Evolutionary conservation across 1,140 invertebrate genomes (phyloP).

Genomic region (Macrosteles quadrilineatus): DNA sequence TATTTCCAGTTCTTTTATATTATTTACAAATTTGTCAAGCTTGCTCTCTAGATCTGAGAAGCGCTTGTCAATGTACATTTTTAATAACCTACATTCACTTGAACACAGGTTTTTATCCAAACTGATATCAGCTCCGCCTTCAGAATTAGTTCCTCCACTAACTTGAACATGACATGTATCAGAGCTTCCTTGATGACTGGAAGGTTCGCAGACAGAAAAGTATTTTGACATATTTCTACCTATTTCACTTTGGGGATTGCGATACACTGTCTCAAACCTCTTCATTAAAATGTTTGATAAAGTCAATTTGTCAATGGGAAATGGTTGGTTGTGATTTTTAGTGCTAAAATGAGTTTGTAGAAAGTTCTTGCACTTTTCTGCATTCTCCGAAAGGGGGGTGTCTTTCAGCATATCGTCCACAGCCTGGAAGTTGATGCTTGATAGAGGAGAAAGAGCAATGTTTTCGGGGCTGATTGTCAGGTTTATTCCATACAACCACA

Average conservation of each 20-base stretch:
- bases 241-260: constrained; percentile 3
- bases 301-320: too few species aligned
- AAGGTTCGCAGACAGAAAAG: constrained; percentile 9
- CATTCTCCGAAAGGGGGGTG: constrained; percentile 30
- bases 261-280: constrained; percentile 25
- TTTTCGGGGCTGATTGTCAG: not conserved
- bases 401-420: constrained; percentile 28
- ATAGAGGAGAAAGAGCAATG: not conserved
- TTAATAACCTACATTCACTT: too few species aligned
- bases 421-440: constrained; percentile 24
- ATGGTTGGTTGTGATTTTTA: not conserved
- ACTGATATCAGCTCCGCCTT: not conserved
- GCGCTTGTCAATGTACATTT: constrained; percentile 28
- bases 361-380: constrained; percentile 29
- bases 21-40: constrained; percentile 10
- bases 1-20: constrained; percentile 19
- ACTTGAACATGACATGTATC: not conserved
- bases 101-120: too few species aligned
- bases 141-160: not conserved
- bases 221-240: constrained; percentile 28
- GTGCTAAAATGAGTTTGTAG: constrained; percentile 19
- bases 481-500: constrained; percentile 30
- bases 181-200: not conserved
- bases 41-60: constrained; percentile 13
- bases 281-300: constrained; percentile 29